Conservation (phyloP, 2,797 vertebrate species). For the Chelidonichthys spinosus region DNA sequence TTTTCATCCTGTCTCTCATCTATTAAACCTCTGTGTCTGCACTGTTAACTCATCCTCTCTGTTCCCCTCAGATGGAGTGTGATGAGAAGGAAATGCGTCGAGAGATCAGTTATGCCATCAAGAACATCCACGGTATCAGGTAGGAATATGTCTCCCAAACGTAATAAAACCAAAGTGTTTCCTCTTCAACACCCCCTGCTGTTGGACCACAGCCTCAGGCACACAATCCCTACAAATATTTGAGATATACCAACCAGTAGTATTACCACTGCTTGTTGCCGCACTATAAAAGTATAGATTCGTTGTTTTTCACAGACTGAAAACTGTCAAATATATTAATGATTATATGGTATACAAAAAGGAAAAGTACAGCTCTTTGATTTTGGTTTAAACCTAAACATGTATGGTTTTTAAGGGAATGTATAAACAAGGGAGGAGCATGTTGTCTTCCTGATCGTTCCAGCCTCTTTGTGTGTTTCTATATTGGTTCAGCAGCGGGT, state of each 20-base stretch:
- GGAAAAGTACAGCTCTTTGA: conserved; percentile 24
- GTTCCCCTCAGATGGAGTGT: conserved; percentile 91
- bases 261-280: neutral
- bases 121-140: conserved; percentile 98
- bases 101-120: conserved; percentile 98
- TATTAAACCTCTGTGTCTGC: neutral
- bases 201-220: neutral
- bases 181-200: too few relatives aligned
- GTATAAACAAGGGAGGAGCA: conserved; percentile 41
- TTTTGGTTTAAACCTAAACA: conserved; percentile 37
- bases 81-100: conserved; percentile 96
- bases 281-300: neutral
- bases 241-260: neutral
- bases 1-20: neutral
- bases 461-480: conserved; percentile 46
- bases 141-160: conserved; percentile 33
- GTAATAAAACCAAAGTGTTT: neutral
- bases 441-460: conserved; percentile 3
- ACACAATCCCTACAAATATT: neutral
- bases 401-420: conserved; percentile 27
- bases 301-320: conserved; percentile 20
- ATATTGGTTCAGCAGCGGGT: conserved; percentile 50
- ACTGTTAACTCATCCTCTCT: conserved; percentile 8
- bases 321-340: neutral
- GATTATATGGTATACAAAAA: conserved; percentile 1